phyloP scores from a whole-genome alignment of 2,113 vertebrate genomes.

The Dipodomys merriami region DNA sequence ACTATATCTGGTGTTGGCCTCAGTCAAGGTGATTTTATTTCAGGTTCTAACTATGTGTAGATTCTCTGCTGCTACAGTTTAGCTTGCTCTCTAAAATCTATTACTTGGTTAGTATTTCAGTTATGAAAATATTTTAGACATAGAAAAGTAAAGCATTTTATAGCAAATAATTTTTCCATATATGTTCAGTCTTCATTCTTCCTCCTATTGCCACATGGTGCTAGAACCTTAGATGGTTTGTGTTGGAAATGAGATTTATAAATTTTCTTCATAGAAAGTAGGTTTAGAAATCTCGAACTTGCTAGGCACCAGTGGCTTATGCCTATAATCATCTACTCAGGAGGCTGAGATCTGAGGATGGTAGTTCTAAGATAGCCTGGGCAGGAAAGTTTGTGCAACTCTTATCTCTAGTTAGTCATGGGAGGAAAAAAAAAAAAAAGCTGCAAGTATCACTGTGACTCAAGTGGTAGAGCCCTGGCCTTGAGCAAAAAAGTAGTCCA shows the following conservation, averaged over 20 bases:
- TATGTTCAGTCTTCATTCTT: neutral
- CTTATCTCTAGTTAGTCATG: too few species aligned
- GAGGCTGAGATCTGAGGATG: too few species aligned
- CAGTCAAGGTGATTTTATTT: slow-evolving; percentile 40
- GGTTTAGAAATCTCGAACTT: too few species aligned
- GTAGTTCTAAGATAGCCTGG: too few species aligned
- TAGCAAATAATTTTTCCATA: neutral
- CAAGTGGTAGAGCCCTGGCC: too few species aligned
- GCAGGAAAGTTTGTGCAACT: too few species aligned
- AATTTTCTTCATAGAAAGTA: neutral
- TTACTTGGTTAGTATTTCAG: slow-evolving; percentile 11
- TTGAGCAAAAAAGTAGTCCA: too few species aligned
- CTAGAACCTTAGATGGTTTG: neutral
- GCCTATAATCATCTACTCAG: too few species aligned
- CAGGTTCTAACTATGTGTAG: neutral
- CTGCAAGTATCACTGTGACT: too few species aligned
- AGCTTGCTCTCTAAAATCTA: neutral
- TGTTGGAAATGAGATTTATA: neutral
- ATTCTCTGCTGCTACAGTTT: slow-evolving; percentile 51
- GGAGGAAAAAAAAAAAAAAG: too few species aligned
- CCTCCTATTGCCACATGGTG: neutral
- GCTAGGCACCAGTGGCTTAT: too few species aligned
- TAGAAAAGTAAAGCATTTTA: neutral
- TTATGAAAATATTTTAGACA: neutral
- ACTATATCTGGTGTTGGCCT: slow-evolving; percentile 30